Conservation (phyloP, 1,140 invertebrate genomes). For the Sycophila sp. region DNA sequence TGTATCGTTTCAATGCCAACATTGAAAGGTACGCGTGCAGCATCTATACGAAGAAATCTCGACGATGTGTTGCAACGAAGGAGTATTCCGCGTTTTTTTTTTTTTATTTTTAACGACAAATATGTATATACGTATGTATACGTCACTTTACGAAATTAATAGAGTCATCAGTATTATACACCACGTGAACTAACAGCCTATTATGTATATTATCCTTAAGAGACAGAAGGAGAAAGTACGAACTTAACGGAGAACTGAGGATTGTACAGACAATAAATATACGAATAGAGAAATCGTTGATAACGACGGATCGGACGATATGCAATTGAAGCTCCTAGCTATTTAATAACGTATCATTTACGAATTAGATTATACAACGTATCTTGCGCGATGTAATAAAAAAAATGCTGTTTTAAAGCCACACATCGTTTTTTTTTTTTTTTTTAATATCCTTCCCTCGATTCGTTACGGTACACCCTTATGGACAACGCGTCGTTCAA, state of each 20-base stretch:
- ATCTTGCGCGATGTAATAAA: neutral
- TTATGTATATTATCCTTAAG: neutral
- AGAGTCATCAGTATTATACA: no score
- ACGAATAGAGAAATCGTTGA: no score
- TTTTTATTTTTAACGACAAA: no score
- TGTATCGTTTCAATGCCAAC: no score
- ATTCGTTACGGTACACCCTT: no score
- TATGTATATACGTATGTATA: no score
- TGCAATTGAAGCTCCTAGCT: constrained; percentile 6
- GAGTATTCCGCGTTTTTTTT: no score
- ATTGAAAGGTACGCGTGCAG: no score
- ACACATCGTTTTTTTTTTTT: neutral
- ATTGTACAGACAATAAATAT: constrained; percentile 32
- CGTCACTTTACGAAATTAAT: no score
- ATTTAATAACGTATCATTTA: neutral
- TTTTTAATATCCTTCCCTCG: neutral
- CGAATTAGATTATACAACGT: constrained; percentile 35
- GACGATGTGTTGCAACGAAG: neutral
- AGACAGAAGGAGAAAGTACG: neutral
- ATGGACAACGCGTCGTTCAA: no score
- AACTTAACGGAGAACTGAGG: neutral
- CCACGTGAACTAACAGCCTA: no score
- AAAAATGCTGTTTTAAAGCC: constrained; percentile 18
- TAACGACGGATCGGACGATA: constrained; percentile 23
- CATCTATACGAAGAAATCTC: neutral